phyloP scores from a whole-genome alignment of 1,140 invertebrate species.

The Galleria mellonella region DNA sequence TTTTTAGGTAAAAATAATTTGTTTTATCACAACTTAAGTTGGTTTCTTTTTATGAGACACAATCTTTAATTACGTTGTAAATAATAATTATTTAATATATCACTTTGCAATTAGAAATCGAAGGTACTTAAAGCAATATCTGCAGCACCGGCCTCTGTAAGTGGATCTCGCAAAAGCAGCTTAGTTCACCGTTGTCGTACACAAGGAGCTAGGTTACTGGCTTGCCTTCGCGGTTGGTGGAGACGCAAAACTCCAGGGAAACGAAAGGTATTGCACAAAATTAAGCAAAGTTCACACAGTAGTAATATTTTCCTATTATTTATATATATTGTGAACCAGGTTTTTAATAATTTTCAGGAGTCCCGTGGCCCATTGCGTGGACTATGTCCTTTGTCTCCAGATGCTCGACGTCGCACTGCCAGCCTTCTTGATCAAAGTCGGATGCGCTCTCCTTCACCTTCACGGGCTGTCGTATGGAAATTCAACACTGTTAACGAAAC shows the following conservation, averaged over 20 bases:
- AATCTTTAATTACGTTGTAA: no score
- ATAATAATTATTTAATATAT: no score
- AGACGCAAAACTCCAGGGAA: conserved; percentile 36
- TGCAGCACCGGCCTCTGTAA: conserved; percentile 5
- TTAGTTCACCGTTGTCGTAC: conserved; percentile 42
- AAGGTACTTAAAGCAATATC: conserved; percentile 27
- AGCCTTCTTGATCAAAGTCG: conserved; percentile 40
- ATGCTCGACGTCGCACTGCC: conserved; percentile 30
- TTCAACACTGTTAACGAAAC: conserved; percentile 59
- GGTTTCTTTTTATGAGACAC: no score
- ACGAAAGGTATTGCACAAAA: conserved; percentile 26
- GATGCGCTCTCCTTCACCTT: conserved; percentile 27
- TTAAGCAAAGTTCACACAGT: no score
- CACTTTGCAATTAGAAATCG: conserved; percentile 7
- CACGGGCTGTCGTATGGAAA: conserved; percentile 38
- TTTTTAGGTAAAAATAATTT: no score
- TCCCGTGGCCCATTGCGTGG: conserved; percentile 23
- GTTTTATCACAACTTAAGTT: no score
- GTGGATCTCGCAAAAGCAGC: conserved; percentile 33
- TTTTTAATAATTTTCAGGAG: conserved; percentile 17
- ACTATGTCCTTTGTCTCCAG: conserved; percentile 38
- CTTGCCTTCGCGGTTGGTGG: conserved; percentile 53
- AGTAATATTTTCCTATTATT: no score
- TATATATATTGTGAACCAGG: no score
- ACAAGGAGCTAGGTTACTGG: conserved; percentile 39